These are phyloP conservation scores for Pelobates fuscus DNA, from an alignment of 2,113 vertebrate genomes.

Conservation along the genomic window DNA sequence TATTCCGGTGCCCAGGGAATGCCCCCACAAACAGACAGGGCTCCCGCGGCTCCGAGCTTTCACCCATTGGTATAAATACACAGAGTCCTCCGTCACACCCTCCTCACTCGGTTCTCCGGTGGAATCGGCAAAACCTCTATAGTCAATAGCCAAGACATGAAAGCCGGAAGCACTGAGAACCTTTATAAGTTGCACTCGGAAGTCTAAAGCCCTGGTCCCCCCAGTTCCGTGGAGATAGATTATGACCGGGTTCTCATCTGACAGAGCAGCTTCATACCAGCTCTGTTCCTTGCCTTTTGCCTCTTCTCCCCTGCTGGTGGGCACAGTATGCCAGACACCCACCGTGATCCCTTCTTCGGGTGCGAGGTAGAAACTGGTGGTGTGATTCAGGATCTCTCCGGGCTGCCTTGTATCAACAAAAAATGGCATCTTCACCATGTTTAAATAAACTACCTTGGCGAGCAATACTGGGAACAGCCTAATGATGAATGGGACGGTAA, in stretches of 20 bases:
- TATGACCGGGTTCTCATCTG: conserved; percentile 77
- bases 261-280: conserved; percentile 76
- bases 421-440: conserved; percentile 69
- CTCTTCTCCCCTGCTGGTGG: conserved; percentile 70
- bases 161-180: conserved; percentile 79
- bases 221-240: conserved; percentile 90
- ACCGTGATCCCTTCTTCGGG: conserved; percentile 70
- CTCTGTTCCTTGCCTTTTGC: conserved; percentile 68
- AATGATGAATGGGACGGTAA: conserved; percentile 63
- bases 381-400: conserved; percentile 75
- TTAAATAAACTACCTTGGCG: conserved; percentile 66
- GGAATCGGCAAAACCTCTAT: conserved; percentile 89
- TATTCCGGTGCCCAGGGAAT: conserved; percentile 87
- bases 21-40: conserved; percentile 84
- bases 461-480: conserved; percentile 64
- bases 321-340: conserved; percentile 82
- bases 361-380: conserved; percentile 73
- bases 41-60: conserved; percentile 72
- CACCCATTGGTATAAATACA: conserved; percentile 80
- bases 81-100: conserved; percentile 76
- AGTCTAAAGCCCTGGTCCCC: conserved; percentile 73
- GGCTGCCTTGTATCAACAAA: conserved; percentile 74
- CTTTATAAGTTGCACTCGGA: no score
- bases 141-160: conserved; percentile 84
- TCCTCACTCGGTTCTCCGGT: conserved; percentile 77